Conservation (phyloP, 2,797 vertebrate genomes). For the Macroramphosus scolopax region DNA sequence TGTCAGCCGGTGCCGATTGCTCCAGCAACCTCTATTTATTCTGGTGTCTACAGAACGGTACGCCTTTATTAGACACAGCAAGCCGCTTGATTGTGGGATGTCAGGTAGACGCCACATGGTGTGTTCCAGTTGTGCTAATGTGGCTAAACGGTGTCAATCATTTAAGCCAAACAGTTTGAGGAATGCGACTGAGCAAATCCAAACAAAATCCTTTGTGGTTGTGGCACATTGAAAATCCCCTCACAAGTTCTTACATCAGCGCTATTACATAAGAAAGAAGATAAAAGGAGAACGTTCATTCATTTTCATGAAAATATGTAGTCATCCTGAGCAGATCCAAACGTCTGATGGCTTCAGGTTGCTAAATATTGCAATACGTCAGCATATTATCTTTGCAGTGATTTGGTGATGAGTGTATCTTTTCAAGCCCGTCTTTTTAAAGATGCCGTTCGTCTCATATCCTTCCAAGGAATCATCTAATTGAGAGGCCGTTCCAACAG, state of each 20-base stretch:
- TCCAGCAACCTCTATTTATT: constrained; percentile 64
- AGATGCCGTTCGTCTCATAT: constrained; percentile 41
- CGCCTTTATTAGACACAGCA: constrained; percentile 48
- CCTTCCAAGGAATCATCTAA: constrained; percentile 47
- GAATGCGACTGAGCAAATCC: neutral
- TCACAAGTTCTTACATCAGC: neutral
- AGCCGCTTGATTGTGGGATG: constrained; percentile 36
- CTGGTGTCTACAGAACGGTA: constrained; percentile 42
- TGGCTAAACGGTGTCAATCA: constrained; percentile 13
- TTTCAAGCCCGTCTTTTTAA: constrained; percentile 28
- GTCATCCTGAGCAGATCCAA: constrained; percentile 1
- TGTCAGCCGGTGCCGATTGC: constrained; percentile 59
- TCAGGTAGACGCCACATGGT: constrained; percentile 23
- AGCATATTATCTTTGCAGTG: constrained; percentile 16
- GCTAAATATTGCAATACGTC: constrained; percentile 28
- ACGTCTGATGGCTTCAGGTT: constrained; percentile 5
- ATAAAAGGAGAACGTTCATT: neutral
- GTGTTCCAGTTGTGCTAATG: constrained; percentile 25
- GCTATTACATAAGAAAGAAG: neutral
- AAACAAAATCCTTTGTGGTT: too few species aligned
- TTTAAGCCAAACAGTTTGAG: constrained; percentile 1
- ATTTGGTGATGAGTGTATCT: constrained; percentile 21
- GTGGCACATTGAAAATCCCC: neutral
- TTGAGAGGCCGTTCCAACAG: constrained; percentile 47
- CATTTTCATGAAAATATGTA: neutral